Evolutionary conservation across 2,113 vertebrate species (phyloP).

Genomic region (Pseudonaja textilis): DNA sequence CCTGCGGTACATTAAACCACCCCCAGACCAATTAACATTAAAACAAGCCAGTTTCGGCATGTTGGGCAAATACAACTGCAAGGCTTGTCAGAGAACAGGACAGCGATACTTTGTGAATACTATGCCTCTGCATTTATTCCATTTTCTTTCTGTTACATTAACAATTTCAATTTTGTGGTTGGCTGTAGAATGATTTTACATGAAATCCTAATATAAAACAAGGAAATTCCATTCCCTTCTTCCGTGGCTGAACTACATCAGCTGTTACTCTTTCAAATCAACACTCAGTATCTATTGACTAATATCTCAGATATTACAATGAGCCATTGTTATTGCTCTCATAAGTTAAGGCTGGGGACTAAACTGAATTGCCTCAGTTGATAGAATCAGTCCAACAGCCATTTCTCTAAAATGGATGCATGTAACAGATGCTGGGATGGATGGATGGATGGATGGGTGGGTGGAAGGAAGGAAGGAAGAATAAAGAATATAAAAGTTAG

Average conservation of each 20-base stretch:
- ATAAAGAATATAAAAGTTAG: too few relatives aligned
- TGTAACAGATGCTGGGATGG: background rate
- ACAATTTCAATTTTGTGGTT: background rate
- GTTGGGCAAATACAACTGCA: background rate
- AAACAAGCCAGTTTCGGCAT: background rate
- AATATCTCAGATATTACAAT: background rate
- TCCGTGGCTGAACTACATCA: background rate
- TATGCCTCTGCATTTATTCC: background rate
- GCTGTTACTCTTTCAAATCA: background rate
- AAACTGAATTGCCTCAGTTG: background rate
- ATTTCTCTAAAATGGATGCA: background rate
- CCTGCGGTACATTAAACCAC: background rate
- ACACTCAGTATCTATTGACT: background rate
- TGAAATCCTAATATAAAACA: background rate
- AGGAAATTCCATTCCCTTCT: background rate
- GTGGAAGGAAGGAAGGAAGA: too few relatives aligned
- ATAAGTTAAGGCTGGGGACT: background rate
- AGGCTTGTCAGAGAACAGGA: background rate
- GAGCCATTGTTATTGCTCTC: background rate
- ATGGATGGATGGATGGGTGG: too few relatives aligned
- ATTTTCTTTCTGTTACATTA: background rate
- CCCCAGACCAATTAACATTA: background rate
- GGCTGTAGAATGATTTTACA: background rate
- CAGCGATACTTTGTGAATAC: background rate
- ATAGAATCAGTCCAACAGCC: background rate